Evolutionary conservation across 2,888 invertebrate genomes (phyloP), one percentile per base, ranked within the genome.

Genomic region (Hartigia nigra): DNA sequence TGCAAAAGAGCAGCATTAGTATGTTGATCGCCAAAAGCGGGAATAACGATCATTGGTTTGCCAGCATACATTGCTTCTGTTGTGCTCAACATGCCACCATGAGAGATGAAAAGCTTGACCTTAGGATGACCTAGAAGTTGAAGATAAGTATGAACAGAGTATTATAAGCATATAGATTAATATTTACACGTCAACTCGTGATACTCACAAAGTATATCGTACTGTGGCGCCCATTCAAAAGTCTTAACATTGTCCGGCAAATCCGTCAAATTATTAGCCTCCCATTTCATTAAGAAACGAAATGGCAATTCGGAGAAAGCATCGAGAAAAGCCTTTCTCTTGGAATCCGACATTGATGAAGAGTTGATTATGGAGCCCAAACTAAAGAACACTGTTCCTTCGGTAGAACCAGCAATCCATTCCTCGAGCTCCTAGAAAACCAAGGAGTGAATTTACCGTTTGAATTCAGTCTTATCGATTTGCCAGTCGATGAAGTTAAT

Each of bases 21-120:
- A 81, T 94, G 94, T 87, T 96, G 95, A 87, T 95, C 95, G 1
- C 95, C 95, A 85, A 94, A 95, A 76, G 95, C 92, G 9, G 96
- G 96, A 55, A 96, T 93, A 5, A 95, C 93, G 11, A 96, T 90
- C 75, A 95, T 92, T 11, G 95, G 95, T 69, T 94, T 93, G 14
- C 94, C 95, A 77, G 94, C 94, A 83, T 95, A 94, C 9, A 95
- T 92, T 0, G 95, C 94, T 88, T 96, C 96, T 31, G 94, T 94
- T 0, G 94, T 93, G 78, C 95, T 95, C 32, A 95, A 91, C 79
- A 95, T 93, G 3, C 96, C 95, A 3, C 94, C 94, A 85, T 96
- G 95, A 0, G 94, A 93, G 83, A 95, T 93, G 85, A 95, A 96
- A 0, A 93, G 92, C 82, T 94, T 94, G 0, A 95, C 94, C 85